A percentile compares a stretch with the other conserved stretches of the same genome.
phyloP scores from a whole-genome alignment of 2,797 vertebrate species.

The Mus minutoides region DNA sequence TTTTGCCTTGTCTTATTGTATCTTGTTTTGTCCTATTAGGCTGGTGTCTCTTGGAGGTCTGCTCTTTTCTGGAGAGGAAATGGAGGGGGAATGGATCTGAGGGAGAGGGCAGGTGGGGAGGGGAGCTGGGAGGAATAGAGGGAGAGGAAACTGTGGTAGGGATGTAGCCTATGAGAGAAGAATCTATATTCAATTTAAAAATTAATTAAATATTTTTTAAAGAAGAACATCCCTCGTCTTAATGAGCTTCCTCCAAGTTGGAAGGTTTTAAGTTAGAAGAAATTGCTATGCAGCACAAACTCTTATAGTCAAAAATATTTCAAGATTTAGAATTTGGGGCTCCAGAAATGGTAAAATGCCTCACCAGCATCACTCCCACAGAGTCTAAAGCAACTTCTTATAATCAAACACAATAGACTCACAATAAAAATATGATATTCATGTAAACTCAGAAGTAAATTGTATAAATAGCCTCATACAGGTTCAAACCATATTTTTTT shows the following conservation, averaged over 20 bases:
- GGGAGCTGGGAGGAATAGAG: neutral
- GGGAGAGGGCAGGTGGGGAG: neutral
- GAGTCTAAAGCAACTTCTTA: neutral
- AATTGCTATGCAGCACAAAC: neutral
- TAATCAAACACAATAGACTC: conserved; percentile 22
- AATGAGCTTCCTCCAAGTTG: neutral
- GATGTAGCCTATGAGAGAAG: neutral
- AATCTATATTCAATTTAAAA: neutral
- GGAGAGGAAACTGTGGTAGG: neutral
- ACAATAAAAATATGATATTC: conserved; percentile 36
- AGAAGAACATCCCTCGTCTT: neutral
- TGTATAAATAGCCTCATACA: neutral
- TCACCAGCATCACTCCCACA: neutral
- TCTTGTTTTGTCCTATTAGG: neutral
- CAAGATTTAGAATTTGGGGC: neutral
- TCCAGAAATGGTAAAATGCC: neutral
- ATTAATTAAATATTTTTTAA: neutral
- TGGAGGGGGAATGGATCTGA: neutral
- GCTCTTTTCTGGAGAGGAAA: neutral
- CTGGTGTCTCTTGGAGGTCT: neutral
- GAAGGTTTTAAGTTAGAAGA: neutral
- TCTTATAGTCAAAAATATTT: conserved; percentile 25
- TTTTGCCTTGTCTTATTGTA: neutral
- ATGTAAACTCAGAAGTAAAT: conserved; percentile 17
- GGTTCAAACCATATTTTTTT: conserved; percentile 42